Evolutionary conservation across 1,140 invertebrate species (phyloP).

Genomic region (Copidosoma floridanum): DNA sequence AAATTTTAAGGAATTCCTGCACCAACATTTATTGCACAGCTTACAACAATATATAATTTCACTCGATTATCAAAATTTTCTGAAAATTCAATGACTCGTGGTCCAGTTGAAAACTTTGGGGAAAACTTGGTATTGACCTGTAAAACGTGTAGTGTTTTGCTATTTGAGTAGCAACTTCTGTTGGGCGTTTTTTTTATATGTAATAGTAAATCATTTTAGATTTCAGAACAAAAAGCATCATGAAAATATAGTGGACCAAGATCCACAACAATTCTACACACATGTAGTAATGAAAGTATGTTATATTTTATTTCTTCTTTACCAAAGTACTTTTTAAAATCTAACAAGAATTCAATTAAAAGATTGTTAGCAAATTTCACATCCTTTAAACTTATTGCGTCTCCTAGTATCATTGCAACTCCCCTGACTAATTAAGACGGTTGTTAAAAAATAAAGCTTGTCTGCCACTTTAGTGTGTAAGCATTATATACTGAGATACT

Average conservation of each 20-base stretch:
- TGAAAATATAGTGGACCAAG: conserved; percentile 12
- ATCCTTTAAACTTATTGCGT: conserved; percentile 7
- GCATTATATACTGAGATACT: too few relatives aligned
- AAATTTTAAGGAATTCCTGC: not conserved
- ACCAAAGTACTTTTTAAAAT: conserved; percentile 8
- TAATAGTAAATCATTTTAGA: conserved; percentile 9
- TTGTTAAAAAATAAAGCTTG: too few relatives aligned
- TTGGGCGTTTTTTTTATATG: conserved; percentile 13
- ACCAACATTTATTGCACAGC: not conserved
- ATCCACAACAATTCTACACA: not conserved
- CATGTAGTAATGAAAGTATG: conserved; percentile 7
- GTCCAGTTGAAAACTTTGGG: not conserved
- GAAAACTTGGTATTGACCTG: conserved; percentile 2
- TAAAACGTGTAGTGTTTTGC: conserved; percentile 15
- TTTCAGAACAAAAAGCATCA: conserved; percentile 14
- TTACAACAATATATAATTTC: not conserved
- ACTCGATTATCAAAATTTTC: conserved; percentile 14
- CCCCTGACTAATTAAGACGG: conserved; percentile 14
- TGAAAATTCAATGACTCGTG: conserved; percentile 7
- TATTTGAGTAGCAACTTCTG: conserved; percentile 14
- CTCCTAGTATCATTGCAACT: conserved; percentile 8
- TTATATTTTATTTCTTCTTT: conserved; percentile 12
- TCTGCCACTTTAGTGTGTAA: too few relatives aligned
- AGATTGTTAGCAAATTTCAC: conserved; percentile 2
- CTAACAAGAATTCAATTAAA: conserved; percentile 3